Conservation (phyloP, 2,113 vertebrate genomes). For the Todiramphus saurophagus region DNA sequence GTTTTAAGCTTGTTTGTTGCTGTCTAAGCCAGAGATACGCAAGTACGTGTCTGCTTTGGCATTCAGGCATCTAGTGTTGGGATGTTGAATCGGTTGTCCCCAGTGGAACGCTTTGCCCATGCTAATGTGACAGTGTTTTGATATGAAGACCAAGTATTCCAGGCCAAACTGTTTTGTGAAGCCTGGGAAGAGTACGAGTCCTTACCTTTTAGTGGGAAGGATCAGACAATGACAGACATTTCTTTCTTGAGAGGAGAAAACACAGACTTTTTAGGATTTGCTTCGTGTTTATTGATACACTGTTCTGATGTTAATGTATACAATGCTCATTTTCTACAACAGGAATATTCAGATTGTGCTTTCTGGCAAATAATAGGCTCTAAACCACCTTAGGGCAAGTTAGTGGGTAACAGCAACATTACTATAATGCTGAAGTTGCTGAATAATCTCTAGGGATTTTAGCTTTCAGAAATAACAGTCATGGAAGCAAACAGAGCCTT, state of each 20-base stretch:
- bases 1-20: neutral
- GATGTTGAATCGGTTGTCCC: neutral
- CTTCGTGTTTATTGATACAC: neutral
- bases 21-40: neutral
- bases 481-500: neutral
- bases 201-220: neutral
- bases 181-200: neutral
- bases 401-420: neutral
- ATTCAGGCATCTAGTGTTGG: neutral
- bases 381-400: neutral
- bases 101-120: neutral
- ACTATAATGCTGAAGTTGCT: neutral
- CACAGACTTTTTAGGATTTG: neutral
- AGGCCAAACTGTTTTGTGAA: neutral
- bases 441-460: neutral
- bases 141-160: neutral
- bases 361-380: neutral
- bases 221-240: neutral
- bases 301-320: neutral
- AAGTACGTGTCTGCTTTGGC: neutral
- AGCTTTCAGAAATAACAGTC: neutral
- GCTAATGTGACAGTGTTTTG: neutral
- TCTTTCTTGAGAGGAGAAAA: neutral
- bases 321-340: neutral
- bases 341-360: neutral